Evolutionary conservation across 2,888 invertebrate genomes (phyloP), one percentile per base, ranked within the genome.

Genomic region (Palloptera scutellata): DNA sequence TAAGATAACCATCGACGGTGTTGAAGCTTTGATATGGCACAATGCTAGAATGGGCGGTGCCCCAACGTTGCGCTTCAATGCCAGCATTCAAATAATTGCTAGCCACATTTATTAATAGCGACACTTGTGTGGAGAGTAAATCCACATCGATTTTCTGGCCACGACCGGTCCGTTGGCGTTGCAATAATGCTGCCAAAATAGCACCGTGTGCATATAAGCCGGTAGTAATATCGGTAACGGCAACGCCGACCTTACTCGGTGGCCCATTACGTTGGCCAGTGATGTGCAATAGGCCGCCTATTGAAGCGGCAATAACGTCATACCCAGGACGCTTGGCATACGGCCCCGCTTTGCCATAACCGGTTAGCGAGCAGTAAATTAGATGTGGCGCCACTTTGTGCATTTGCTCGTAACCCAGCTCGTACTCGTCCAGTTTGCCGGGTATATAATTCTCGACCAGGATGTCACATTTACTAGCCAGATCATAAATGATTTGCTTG

Each of bases 61-160:
- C 98, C 90, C 92, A 92, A 61, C 94, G 87, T 67, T 88, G 86
- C 0, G 92, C 92, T 77, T 95, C 94, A 30, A 88, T 87, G 0
- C 91, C 92, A 58, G 91, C 91, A 83, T 98, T 98, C 41, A 98
- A 86, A 84, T 94, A 98, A 85, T 94, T 96, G 1, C 92, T 92
- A 0, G 91, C 97, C 12, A 97, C 88, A 81, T 98, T 97, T 20
- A 95, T 93, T 81, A 98, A 88, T 77, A 91, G 90, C 0, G 96
- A 90, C 45, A 97, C 89, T 87, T 97, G 97, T 0, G 97, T 96
- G 1, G 96, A 94, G 0, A 98, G 85, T n/a, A 98, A 88, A 85
- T 97, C 91, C 78, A 96, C 96, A 79, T 97, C 96, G 64, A 98
- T 94, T 86, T 93, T 94, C 80, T 97, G 97, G 0, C 98, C 98